These are phyloP conservation scores for Melinaea marsaeus DNA, from an alignment of 2,888 invertebrate species.

Conservation along the genomic window DNA sequence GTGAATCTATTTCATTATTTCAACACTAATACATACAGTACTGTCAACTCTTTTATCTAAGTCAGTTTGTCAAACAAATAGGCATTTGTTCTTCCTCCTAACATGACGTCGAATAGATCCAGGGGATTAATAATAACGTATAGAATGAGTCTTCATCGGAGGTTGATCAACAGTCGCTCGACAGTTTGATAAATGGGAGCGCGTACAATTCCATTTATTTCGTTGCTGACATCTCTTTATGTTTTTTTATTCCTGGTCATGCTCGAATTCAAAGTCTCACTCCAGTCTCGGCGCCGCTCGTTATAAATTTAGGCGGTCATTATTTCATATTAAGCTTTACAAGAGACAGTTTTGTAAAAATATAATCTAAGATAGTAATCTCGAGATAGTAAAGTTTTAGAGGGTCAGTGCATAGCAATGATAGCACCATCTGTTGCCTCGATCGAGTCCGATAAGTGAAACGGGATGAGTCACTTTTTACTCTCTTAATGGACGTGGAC, in stretches of 20 bases:
- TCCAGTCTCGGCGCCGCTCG: background rate
- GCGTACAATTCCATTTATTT: conserved; percentile 64
- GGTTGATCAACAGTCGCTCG: conserved; percentile 38
- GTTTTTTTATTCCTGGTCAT: conserved; percentile 42
- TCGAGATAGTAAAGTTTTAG: background rate
- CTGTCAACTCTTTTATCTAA: background rate
- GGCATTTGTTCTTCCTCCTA: conserved; percentile 37
- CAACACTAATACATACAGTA: no score
- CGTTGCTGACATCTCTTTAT: conserved; percentile 45
- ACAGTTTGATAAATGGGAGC: conserved; percentile 72
- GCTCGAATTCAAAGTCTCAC: conserved; percentile 40
- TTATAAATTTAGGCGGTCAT: background rate
- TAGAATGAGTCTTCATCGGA: conserved; percentile 46
- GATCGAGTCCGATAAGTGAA: conserved; percentile 41
- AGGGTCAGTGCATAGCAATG: conserved; percentile 22
- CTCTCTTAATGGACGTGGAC: conserved; percentile 19
- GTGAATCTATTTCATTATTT: no score
- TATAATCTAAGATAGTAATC: no score
- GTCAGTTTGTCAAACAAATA: conserved; percentile 47
- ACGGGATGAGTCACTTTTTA: conserved; percentile 47
- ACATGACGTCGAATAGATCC: conserved; percentile 52
- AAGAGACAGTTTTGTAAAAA: no score
- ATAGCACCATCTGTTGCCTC: conserved; percentile 48
- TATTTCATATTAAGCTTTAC: no score
- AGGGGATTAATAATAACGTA: conserved; percentile 24